A percentile compares a stretch with the other conserved stretches of the same genome.
Evolutionary conservation across 1,140 invertebrate genomes (phyloP).

Genomic region (Calephelis nemesis): DNA sequence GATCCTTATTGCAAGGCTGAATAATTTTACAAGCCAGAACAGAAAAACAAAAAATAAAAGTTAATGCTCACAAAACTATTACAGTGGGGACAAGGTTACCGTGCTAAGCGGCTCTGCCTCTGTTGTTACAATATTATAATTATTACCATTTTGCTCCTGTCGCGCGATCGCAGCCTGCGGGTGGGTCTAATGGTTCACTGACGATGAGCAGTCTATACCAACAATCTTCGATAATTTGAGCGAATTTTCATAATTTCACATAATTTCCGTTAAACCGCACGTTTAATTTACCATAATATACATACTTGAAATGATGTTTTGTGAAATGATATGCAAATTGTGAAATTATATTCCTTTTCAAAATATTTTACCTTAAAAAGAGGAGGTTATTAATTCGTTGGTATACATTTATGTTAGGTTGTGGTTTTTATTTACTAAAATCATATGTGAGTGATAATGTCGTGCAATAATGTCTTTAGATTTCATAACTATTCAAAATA

Average conservation of each 20-base stretch:
- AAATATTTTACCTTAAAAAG: too few species aligned
- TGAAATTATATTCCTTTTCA: not conserved
- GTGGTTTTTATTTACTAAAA: too few species aligned
- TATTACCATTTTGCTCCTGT: slow-evolving; percentile 12
- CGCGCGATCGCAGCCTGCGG: slow-evolving; percentile 8
- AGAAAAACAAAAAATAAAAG: not conserved
- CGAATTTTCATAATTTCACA: slow-evolving; percentile 10
- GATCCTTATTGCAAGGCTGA: too few species aligned
- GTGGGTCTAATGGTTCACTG: slow-evolving; percentile 15
- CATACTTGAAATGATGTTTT: not conserved
- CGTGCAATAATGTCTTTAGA: too few species aligned
- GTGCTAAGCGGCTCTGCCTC: slow-evolving; percentile 8
- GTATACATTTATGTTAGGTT: too few species aligned
- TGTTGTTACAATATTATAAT: slow-evolving; percentile 15
- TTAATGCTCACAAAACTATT: slow-evolving; percentile 1
- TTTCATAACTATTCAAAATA: too few species aligned
- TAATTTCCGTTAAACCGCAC: slow-evolving; percentile 2
- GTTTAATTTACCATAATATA: slow-evolving; percentile 5
- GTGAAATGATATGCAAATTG: not conserved
- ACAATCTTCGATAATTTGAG: slow-evolving; percentile 15
- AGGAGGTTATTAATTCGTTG: not conserved
- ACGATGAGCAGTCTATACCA: slow-evolving; percentile 17
- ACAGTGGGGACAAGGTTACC: slow-evolving; percentile 1
- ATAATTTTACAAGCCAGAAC: too few species aligned
- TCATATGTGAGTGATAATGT: too few species aligned